Evolutionary conservation across 2,113 vertebrate species (phyloP), one percentile per base, ranked within the genome.

Genomic region (Mesocricetus auratus): DNA sequence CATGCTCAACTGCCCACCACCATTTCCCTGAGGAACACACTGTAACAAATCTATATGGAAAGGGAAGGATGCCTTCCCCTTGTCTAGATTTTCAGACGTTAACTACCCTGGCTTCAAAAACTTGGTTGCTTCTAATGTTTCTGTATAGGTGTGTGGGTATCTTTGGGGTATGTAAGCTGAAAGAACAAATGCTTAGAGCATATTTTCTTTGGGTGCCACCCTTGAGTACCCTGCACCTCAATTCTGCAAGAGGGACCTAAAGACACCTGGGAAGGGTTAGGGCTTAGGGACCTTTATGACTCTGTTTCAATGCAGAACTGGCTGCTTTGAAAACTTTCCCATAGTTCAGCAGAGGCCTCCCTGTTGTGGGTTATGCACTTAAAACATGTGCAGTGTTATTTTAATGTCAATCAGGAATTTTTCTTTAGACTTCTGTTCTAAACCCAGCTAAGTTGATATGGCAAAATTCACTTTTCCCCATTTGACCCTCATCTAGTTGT

Each of bases 351-450:
- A 77, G 47, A 79, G 56, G n/a, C 10, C 26, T 58, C 42, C 3
- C 22, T 2, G 31, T 74, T 39, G 58, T n/a, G 66, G 53, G 78
- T 92, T 47, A 3, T 68, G 36, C 39, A 62, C 56, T 87, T 79
- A 73, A 88, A 93, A 53, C 90, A 53, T 7, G 62, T n/a, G 77
- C 19, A 50, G 45, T 17, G 77, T 66, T 77, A 86, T 73, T 97
- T 93, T 81, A 62, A 53, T n/a, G 45, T 89, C 83, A 86, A 79
- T 1, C 47, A 68, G 17, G 86, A 58, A 85, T 11, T 90, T 7
- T 21, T 21, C 96, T 79, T 96, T 86, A 92, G 62, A 97, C 81
- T 97, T 96, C 12, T 66, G 53, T 24, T 91, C 96, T 94, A 96
- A 81, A 86, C 24, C 56, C 53, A 91, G 86, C 90, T 71, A 73